These are phyloP conservation scores for Cirrhinus molitorella DNA, from an alignment of 2,797 vertebrate species.

Conservation along the genomic window DNA sequence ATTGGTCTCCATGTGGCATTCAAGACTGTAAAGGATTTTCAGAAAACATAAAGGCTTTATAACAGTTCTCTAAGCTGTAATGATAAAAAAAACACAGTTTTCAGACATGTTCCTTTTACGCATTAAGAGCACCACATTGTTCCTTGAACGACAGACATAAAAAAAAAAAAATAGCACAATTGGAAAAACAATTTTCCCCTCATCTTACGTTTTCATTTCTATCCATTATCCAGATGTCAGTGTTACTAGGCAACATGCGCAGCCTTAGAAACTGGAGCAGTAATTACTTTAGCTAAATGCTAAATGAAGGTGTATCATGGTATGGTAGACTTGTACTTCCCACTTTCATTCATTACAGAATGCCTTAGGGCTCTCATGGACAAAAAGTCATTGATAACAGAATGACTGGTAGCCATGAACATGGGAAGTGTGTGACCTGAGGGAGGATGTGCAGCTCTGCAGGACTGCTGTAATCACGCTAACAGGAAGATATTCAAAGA, in stretches of 20 bases:
- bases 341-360: slow-evolving; percentile 32
- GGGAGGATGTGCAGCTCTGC: background rate
- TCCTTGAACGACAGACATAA: slow-evolving; percentile 6
- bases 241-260: slow-evolving; percentile 81
- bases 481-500: background rate
- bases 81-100: background rate
- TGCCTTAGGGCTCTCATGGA: slow-evolving; percentile 3
- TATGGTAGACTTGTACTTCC: slow-evolving; percentile 23
- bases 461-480: slow-evolving; percentile 2
- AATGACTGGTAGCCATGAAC: background rate
- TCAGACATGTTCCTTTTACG: background rate
- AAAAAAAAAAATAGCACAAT: slow-evolving; percentile 7
- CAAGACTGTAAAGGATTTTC: background rate
- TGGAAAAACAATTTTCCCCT: slow-evolving; percentile 11
- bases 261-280: slow-evolving; percentile 59
- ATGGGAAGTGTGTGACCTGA: background rate
- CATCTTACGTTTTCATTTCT: slow-evolving; percentile 16
- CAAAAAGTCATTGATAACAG: slow-evolving; percentile 4
- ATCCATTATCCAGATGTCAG: slow-evolving; percentile 74
- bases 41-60: background rate
- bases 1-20: background rate
- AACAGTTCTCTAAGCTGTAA: background rate
- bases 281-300: slow-evolving; percentile 59
- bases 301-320: slow-evolving; percentile 67
- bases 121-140: slow-evolving; percentile 18